Evolutionary conservation across 2,888 invertebrate genomes (phyloP).

Genomic region (Watsonalla binaria): DNA sequence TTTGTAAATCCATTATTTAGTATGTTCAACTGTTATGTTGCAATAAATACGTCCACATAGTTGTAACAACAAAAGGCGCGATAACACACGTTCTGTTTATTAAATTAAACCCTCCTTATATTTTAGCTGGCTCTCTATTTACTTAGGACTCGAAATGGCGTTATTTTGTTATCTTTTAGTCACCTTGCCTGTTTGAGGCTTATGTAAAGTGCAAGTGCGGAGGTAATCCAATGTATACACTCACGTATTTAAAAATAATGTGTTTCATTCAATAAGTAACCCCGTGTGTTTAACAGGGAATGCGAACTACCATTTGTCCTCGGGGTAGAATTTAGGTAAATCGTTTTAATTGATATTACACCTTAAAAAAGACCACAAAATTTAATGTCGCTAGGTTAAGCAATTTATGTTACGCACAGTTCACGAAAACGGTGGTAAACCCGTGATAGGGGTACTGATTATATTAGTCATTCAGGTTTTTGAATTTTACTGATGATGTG

Average conservation of each 20-base stretch:
- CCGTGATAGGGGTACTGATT: too few species aligned
- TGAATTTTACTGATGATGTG: too few species aligned
- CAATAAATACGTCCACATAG: slow-evolving; percentile 6
- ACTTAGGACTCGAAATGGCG: slow-evolving; percentile 36
- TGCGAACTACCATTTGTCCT: too few species aligned
- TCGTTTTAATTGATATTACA: too few species aligned
- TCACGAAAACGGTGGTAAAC: too few species aligned
- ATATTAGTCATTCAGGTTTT: too few species aligned
- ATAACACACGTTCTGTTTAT: slow-evolving; percentile 40
- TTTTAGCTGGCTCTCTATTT: slow-evolving; percentile 37
- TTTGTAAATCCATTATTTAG: too few species aligned
- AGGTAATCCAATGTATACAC: slow-evolving; percentile 1
- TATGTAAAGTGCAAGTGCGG: slow-evolving; percentile 12
- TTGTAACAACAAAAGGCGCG: slow-evolving; percentile 20
- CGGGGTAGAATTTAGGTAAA: too few species aligned
- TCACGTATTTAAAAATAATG: background rate
- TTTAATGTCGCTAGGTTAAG: too few species aligned
- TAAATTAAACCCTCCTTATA: slow-evolving; percentile 38
- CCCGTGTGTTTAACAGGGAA: too few species aligned
- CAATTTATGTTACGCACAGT: too few species aligned
- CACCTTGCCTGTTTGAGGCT: slow-evolving; percentile 1
- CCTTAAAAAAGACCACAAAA: too few species aligned
- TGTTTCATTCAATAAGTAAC: background rate
- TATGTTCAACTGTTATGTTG: background rate
- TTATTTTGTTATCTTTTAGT: slow-evolving; percentile 22